Conservation (phyloP, 2,113 vertebrate species). For the Malurus cyaneus region DNA sequence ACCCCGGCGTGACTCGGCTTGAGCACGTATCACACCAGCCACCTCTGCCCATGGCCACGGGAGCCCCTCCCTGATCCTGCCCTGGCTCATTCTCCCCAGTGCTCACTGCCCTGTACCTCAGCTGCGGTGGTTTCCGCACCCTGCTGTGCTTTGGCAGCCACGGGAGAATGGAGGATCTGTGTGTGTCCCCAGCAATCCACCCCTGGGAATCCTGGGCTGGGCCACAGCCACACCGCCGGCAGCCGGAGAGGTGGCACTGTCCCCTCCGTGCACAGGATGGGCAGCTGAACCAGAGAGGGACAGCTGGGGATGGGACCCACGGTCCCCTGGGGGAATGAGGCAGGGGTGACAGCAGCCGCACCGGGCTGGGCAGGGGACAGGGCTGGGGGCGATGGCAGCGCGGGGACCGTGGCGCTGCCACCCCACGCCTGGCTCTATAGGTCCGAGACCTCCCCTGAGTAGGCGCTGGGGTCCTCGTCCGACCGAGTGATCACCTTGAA, state of each 20-base stretch:
- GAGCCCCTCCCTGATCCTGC: not conserved
- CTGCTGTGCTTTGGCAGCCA: not conserved
- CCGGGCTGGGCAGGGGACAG: not conserved
- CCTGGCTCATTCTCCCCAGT: not conserved
- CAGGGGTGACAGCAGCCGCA: not conserved
- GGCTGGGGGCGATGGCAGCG: not conserved
- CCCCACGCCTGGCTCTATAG: conserved; percentile 57
- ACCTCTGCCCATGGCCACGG: not conserved
- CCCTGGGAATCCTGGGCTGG: not conserved
- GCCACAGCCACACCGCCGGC: not conserved
- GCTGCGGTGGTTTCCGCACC: not conserved
- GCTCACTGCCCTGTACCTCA: not conserved
- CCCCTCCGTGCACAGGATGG: not conserved
- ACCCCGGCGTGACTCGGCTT: no score
- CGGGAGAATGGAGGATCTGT: rapidly evolving
- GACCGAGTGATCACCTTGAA: conserved; percentile 91
- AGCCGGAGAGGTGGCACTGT: not conserved
- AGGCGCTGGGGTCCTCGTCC: conserved; percentile 82
- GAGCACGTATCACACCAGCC: no score
- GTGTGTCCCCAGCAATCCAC: rapidly evolving
- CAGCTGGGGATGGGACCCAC: not conserved
- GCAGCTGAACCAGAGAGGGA: not conserved
- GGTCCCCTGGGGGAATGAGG: not conserved
- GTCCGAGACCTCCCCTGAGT: conserved; percentile 75
- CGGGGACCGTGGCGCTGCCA: not conserved